Conservation (phyloP, 1,140 invertebrate species). For the Hyles vespertilio region DNA sequence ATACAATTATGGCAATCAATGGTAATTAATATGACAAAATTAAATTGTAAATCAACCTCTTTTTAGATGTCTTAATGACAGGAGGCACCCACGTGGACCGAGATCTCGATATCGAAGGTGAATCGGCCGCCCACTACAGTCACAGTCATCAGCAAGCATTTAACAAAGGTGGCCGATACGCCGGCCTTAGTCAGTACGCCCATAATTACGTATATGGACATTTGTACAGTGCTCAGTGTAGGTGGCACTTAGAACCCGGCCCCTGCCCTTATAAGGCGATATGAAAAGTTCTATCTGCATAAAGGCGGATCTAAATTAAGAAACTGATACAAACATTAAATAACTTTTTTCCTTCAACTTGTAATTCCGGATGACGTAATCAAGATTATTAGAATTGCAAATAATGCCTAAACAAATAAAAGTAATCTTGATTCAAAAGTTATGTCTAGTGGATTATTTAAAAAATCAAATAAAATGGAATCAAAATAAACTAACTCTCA, state of each 20-base stretch:
- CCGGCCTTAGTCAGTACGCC: constrained; percentile 51
- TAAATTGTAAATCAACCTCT: neutral
- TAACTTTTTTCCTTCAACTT: neutral
- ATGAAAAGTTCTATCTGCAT: constrained; percentile 22
- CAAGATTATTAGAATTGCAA: too few relatives aligned
- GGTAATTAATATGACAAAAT: neutral
- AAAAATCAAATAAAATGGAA: too few relatives aligned
- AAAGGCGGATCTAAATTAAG: constrained; percentile 1
- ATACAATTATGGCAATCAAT: neutral
- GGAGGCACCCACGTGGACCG: constrained; percentile 32
- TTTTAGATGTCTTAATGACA: neutral
- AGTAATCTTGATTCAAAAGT: too few relatives aligned
- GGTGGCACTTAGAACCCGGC: constrained; percentile 50
- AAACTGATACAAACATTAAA: neutral
- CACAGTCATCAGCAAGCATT: constrained; percentile 51
- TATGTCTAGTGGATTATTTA: too few relatives aligned
- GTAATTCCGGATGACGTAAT: too few relatives aligned
- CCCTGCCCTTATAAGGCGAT: constrained; percentile 47
- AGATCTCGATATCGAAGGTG: constrained; percentile 62
- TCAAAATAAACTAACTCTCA: too few relatives aligned
- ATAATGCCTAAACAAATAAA: too few relatives aligned
- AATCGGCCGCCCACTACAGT: constrained; percentile 60
- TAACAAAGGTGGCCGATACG: constrained; percentile 67
- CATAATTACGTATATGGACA: constrained; percentile 64
- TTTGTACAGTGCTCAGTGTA: constrained; percentile 52